Evolutionary conservation across 2,797 vertebrate species (phyloP), one percentile per base, ranked within the genome.

Genomic region (Eulemur coronatus): DNA sequence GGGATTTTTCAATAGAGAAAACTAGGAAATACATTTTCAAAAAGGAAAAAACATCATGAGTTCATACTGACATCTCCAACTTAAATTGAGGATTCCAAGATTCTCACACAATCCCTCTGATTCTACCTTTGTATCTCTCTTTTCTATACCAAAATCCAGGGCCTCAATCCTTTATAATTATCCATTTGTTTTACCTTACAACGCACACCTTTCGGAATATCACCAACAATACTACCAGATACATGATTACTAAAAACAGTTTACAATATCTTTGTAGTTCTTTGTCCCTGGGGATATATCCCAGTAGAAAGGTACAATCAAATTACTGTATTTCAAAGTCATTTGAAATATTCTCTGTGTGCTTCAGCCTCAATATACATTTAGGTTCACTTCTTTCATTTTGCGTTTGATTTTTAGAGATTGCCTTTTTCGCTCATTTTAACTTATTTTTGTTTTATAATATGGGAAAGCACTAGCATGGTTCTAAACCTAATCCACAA

Each of bases 401-500:
- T n/a, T 87, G 48, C 24, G 41, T 73, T 88, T 90, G 55, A 90
- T 67, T 87, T 90, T 92, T 72, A 24, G 22, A 35, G 38, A 93
- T 1, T 85, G 14, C 13, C 22, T 86, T 89, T 92, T 76, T 89
- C 41, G 88, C 69, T 91, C 63, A 26, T 35, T 94, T 94, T 88
- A 81, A 76, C 67, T 92, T 65, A 82, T 43, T 89, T 63, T 76
- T 82, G 38, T 86, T 93, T 78, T 92, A 96, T 67, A 91, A 59
- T 67, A 79, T 38, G 52, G 15, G 57, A 94, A 95, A 67, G 13
- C 7, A 89, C 48, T 70, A 73, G 38, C 33, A 61, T 18, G 72
- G 76, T 46, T 93, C 81, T 88, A 73, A 95, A 73, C 7, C 9
- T 48, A 85, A 91, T 24, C 9, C 81, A 95, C 30, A 73, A 87